Base-by-base conservation (phyloP, 2,113 vertebrate genomes). In the Centrocercus urophasianus region DNA sequence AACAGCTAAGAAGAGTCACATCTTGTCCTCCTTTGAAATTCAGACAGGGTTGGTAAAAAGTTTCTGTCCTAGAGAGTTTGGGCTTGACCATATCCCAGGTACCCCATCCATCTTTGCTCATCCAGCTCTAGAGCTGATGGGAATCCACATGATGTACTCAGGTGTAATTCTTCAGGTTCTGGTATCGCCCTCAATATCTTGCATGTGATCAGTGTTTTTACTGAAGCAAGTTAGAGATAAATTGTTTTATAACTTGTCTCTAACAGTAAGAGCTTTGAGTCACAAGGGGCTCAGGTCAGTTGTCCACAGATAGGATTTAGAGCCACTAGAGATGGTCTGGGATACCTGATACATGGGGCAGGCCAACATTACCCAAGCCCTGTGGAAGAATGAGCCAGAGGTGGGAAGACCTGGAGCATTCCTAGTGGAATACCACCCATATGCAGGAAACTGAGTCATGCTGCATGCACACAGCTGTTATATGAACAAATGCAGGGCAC, bases 101-200 rank as follows among this genome's bases (percentile, higher is more conserved):
- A 27, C 36, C 6, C 69, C 24, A 22, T 80, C 60, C 79, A 48
- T 20, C 24, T 42, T 47, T 74, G 54, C 60, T 56, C 71, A 57
- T 25, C 30, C 72, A 78, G 65, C 42, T 79, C 42, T 63, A 40
- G 56, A 76, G 79, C 27, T 42, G 38, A 15, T 34, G 25, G 32
- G 54, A 72, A 32, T 69, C 63, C 18, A 13, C 0, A 0, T 54
- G 28, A 76, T 0, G 0, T 67, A 36, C 36, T 88, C 43, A 7
- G 0, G 0, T 36, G 22, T 47, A 45, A 38, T 11, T 82, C 63
- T 38, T 47, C 76, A 86, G 69, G 52, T 18, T 18, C n/a, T 27
- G 24, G 16, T 32, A 16, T 25, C 50, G 43, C 40, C 63, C 82
- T 80, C 82, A 61, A 69, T 85, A 61, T n/a, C 40, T 34, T 34